Conservation (phyloP, 2,797 vertebrate species). For the Esox masquinongy region DNA sequence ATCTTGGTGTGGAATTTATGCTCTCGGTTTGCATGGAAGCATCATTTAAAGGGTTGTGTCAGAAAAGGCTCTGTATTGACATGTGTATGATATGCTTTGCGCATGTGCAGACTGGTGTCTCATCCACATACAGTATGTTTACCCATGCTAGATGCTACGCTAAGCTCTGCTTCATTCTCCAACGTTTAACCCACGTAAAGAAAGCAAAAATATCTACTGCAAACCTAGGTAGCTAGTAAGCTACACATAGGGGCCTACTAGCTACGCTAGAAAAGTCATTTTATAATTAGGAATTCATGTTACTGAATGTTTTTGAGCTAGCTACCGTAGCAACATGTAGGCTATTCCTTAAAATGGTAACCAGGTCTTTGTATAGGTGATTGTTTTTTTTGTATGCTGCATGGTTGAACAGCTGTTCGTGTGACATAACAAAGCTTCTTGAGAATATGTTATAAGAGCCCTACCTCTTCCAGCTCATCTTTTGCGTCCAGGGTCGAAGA, state of each 20-base stretch:
- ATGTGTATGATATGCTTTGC: slow-evolving; percentile 27
- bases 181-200: background rate
- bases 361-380: slow-evolving; percentile 57
- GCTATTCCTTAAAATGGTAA: slow-evolving; percentile 37
- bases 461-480: slow-evolving; percentile 95
- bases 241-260: no score
- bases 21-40: background rate
- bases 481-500: slow-evolving; percentile 92
- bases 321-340: slow-evolving; percentile 27
- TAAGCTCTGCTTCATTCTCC: slow-evolving; percentile 14
- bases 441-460: slow-evolving; percentile 27
- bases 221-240: background rate
- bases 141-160: slow-evolving; percentile 57
- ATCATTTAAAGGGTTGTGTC: background rate
- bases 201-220: background rate
- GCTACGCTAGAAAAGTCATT: background rate
- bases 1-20: background rate
- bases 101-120: slow-evolving; percentile 50
- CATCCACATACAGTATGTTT: slow-evolving; percentile 52
- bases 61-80: slow-evolving; percentile 20
- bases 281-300: background rate
- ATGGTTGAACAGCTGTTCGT: background rate
- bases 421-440: background rate
- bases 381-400: background rate
- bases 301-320: background rate